These are phyloP conservation scores for Acrocera orbiculus DNA, from an alignment of 2,888 invertebrate species.

Conservation along the genomic window DNA sequence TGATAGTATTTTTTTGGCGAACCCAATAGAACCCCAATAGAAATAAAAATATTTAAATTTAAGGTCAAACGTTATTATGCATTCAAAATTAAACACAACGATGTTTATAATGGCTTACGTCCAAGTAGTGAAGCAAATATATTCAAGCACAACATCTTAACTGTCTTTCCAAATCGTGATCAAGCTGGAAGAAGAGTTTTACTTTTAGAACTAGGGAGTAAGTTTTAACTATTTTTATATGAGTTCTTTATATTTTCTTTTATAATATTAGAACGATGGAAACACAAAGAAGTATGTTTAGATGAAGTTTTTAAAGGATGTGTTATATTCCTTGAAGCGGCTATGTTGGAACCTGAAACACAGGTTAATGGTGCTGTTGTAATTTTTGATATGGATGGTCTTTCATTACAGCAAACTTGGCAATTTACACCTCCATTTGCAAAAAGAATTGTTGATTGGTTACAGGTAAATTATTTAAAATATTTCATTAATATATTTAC, in stretches of 20 bases:
- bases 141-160: slow-evolving; percentile 59
- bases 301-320: slow-evolving; percentile 73
- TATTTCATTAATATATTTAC: background rate
- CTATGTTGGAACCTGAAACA: slow-evolving; percentile 60
- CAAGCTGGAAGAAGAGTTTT: slow-evolving; percentile 60
- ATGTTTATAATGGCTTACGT: slow-evolving; percentile 49
- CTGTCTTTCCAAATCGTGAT: slow-evolving; percentile 62
- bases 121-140: slow-evolving; percentile 61
- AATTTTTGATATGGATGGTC: slow-evolving; percentile 72
- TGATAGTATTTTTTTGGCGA: slow-evolving; percentile 3
- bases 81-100: slow-evolving; percentile 61
- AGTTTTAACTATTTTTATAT: slow-evolving; percentile 22
- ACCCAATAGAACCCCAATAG: no score
- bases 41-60: slow-evolving; percentile 20
- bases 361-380: slow-evolving; percentile 63
- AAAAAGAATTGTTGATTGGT: slow-evolving; percentile 67
- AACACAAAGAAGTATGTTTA: slow-evolving; percentile 55
- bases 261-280: slow-evolving; percentile 51
- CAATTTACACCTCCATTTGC: slow-evolving; percentile 76
- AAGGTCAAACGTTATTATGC: slow-evolving; percentile 64
- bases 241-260: background rate
- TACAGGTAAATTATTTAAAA: slow-evolving; percentile 37
- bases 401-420: slow-evolving; percentile 63
- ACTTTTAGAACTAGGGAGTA: slow-evolving; percentile 65
- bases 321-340: slow-evolving; percentile 63